Evolutionary conservation across 1,140 invertebrate species (phyloP), one percentile per base, ranked within the genome.

Genomic region (Chironomus tepperi): DNA sequence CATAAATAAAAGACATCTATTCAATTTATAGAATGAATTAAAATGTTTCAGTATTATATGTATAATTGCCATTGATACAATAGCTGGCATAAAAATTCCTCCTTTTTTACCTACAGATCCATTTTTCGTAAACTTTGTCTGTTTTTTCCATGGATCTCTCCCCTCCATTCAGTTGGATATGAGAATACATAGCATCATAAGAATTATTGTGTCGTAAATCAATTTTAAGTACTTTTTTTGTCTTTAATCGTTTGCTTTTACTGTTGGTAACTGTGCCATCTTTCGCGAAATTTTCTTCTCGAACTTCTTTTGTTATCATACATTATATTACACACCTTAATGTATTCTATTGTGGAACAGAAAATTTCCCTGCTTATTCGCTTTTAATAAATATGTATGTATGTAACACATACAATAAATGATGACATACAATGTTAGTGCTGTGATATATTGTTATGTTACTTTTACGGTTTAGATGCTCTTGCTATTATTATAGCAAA

Each of bases 181-280:
- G 10, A 57, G 12, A 57, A 34, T 34, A 34, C 24, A 34, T 34
- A 57, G 12, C 47, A 57, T 57, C 12, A 57, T 57, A 70, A 70
- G 65, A 70, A 70, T 70, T 70, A 70, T 70, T 70, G 65, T 19
- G 10, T 70, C 65, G 7, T 70, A 70, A 70, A 70, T 70, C 65
- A 70, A 70, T 70, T 70, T 70, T 70, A 70, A 70, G 65, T 70
- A 70, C 65, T 70, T 70, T 70, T 70, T 70, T 70, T 70, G 65
- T 70, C 65, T 70, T 70, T 70, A 70, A 70, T 70, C 65, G 65
- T 70, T 70, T 57, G n/a, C 47, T 57, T 57, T 12, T n/a, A n/a
- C 47, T 57, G 47, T n/a, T 57, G 24, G 24, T 34, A 34, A 34
- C 24, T 34, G 24, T 34, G 24, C 24, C 24, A 34, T 34, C 24